Base-by-base conservation (phyloP, 2,113 vertebrate genomes). In the Prolemur simus region DNA sequence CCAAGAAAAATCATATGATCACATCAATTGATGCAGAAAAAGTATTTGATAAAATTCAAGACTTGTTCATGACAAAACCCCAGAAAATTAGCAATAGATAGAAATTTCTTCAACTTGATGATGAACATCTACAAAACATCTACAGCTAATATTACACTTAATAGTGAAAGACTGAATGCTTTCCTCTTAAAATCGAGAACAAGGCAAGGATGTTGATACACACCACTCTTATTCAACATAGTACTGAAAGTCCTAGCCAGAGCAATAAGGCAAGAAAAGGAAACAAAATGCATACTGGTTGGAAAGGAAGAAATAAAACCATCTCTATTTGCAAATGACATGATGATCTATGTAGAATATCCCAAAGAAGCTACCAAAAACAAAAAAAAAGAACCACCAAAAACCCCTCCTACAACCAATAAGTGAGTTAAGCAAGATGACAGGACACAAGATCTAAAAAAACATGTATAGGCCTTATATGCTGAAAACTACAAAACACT, bases 11-110 rank as follows among this genome's bases (percentile, higher is more conserved):
- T 56, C 11, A 81, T 45, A 77, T 49, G 60, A 96, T 68, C 39
- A 39, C 66, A 77, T 77, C 63, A 87, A 56, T 14, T 82, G 42
- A 73, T 56, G 9, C 29, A 93, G 83, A 74, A 95, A 97, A 95
- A 47, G 6, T 23, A 96, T 56, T 66, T 78, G 78, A 91, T 45
- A 91, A 97, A 97, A 87, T 82, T 94, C 25, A 94, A 87, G 2
- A 80, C 21, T 42, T 66, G 14, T 39, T 74, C 2, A 56, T 56
- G 42, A 83, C 37, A 82, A 95, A 94, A 74, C n/a, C 39, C 74
- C 27, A 91, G 39, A 86, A 94, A 94, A 63, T 68, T 32, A 94
- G 37, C 10, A 84, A 74, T 47, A 78, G 29, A 85, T 76, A n/a
- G 18, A 42, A 94, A 89, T 5, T 74, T 95, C 74, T 21, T 95